Evolutionary conservation across 2,888 invertebrate species (phyloP).

Genomic region (Portevinia maculata): DNA sequence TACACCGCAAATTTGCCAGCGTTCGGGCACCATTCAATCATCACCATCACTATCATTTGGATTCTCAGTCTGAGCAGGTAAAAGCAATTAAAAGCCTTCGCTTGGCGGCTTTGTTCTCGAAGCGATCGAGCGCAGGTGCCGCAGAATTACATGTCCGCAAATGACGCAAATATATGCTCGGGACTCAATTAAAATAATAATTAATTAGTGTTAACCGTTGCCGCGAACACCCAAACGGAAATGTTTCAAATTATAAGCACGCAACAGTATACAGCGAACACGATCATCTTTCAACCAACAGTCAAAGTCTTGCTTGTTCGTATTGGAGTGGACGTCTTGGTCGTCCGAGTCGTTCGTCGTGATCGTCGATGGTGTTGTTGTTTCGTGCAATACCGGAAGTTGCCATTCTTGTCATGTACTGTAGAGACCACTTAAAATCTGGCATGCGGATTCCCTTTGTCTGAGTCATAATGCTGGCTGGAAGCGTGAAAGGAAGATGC

Average conservation of each 20-base stretch:
- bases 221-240: constrained; percentile 72
- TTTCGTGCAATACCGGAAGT: constrained; percentile 74
- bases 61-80: constrained; percentile 69
- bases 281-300: constrained; percentile 52
- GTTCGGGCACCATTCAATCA: constrained; percentile 64
- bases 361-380: constrained; percentile 44
- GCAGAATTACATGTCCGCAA: constrained; percentile 68
- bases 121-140: constrained; percentile 67
- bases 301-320: constrained; percentile 42
- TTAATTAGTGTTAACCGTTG: constrained; percentile 74
- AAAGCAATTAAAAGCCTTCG: constrained; percentile 67
- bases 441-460: constrained; percentile 68
- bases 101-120: constrained; percentile 69
- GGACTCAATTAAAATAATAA: constrained; percentile 74
- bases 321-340: no score
- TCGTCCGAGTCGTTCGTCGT: constrained; percentile 16
- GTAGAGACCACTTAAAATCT: constrained; percentile 62
- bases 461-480: constrained; percentile 53
- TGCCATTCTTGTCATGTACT: constrained; percentile 75
- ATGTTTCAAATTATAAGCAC: constrained; percentile 74
- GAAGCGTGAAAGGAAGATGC: constrained; percentile 49
- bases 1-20: constrained; percentile 62
- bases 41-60: constrained; percentile 16
- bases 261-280: constrained; percentile 62
- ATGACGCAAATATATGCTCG: constrained; percentile 72